Conservation (phyloP, 2,888 invertebrate species). For the Crepidodera aurea region DNA sequence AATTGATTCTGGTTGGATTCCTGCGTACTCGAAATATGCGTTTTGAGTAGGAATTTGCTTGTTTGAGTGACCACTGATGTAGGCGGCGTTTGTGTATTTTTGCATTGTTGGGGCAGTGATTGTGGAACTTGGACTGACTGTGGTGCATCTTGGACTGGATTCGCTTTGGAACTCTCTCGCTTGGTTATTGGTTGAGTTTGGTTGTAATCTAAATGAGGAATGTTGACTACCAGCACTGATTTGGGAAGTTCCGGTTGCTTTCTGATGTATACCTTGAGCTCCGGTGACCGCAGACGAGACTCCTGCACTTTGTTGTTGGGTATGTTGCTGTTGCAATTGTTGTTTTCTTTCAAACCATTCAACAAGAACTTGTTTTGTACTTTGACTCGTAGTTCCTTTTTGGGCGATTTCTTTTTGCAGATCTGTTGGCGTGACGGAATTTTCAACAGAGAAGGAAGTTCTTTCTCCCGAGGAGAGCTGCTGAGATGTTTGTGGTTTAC, state of each 20-base stretch:
- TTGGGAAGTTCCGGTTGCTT: constrained; percentile 18
- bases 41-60: constrained; percentile 4
- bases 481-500: constrained; percentile 36
- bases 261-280: constrained; percentile 23
- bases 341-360: constrained; percentile 43
- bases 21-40: constrained; percentile 3
- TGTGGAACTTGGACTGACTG: background rate
- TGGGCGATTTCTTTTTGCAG: constrained; percentile 27
- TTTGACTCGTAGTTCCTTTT: constrained; percentile 31
- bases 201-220: background rate
- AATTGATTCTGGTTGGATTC: constrained; percentile 8
- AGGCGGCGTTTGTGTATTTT: background rate
- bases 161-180: constrained; percentile 15
- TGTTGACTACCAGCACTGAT: background rate
- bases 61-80: background rate
- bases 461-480: constrained; percentile 26
- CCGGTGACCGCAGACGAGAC: constrained; percentile 25
- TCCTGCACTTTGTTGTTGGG: constrained; percentile 27
- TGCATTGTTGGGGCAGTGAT: constrained; percentile 1
- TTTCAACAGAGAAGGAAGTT: constrained; percentile 21
- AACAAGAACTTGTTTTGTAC: constrained; percentile 42
- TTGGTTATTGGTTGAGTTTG: constrained; percentile 3
- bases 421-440: constrained; percentile 15
- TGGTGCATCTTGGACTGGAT: constrained; percentile 1
- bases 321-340: constrained; percentile 37